Evolutionary conservation across 1,140 invertebrate species (phyloP), one percentile per base, ranked within the genome.

Genomic region (Lamellibrachia luymesi): DNA sequence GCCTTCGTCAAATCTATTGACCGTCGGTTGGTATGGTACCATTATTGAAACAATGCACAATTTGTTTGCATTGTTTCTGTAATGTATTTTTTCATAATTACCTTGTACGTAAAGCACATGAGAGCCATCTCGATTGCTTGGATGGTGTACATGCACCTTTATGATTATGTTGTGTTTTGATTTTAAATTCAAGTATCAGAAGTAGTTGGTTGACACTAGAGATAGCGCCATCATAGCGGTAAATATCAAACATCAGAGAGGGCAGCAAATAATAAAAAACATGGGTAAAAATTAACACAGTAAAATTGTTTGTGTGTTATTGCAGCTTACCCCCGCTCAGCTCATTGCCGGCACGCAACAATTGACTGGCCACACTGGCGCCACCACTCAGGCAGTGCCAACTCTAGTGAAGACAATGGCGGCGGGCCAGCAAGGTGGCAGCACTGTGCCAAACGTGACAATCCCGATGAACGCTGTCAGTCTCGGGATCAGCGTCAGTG

Each of bases 381-480:
- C 92, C 49, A 93, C 56, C 4, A 93, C 93, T 90, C 94, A 95
- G 4, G 96, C 96, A 8, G 97, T 97, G 4, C 97, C 97, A 0
- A 97, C 97, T 1, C 95, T 97, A 50, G 97, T 97, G 0, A 97
- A 97, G 95, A 96, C 97, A 1, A 96, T 97, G 0, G 96, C 97
- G 4, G 96, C 92, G 38, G 92, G 92, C 13, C 49, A 91, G 52
- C 50, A 92, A 51, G 50, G 96, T 6, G 95, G 96, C 7, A 93
- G 92, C 27, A 92, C 80, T 51, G 51, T 95, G 27, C 95, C 96
- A 8, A 95, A 95, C 90, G 92, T 94, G 38, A 38, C 38, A 25
- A 94, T 95, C n/a, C 94, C 94, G 90, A 94, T 94, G 8, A 94
- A 92, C 51, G 94, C 95, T 90, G 94, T 95, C 52, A 94, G 94